Evolutionary conservation across 2,797 vertebrate species (phyloP).

Genomic region (Pangasius sanitwongsei): DNA sequence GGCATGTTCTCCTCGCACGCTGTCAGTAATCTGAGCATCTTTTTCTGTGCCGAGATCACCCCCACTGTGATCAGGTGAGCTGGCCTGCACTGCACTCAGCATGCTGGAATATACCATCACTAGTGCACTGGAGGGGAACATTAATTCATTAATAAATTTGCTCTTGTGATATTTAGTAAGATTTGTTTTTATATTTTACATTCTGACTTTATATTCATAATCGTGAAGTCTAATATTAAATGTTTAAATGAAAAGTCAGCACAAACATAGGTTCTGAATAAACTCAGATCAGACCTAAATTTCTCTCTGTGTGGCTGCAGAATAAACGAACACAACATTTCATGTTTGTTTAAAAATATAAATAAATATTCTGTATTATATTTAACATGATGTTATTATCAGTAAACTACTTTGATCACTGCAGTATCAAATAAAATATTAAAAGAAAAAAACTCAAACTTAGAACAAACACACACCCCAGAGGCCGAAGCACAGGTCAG

Average conservation of each 20-base stretch:
- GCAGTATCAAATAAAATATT: not conserved
- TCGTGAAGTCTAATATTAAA: not conserved
- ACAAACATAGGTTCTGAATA: not conserved
- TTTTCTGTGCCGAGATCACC: constrained; percentile 96
- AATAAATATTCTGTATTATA: not conserved
- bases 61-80: constrained; percentile 95
- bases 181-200: not conserved
- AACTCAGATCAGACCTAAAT: not conserved
- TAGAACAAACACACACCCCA: not conserved
- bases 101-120: not conserved
- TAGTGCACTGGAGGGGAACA: too few relatives aligned
- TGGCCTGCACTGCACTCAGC: not conserved
- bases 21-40: constrained; percentile 93
- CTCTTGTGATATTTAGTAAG: not conserved
- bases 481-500: not conserved
- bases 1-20: constrained; percentile 98
- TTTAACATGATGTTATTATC: not conserved
- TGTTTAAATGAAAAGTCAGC: not conserved
- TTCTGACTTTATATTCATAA: not conserved
- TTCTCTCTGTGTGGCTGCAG: not conserved
- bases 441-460: not conserved
- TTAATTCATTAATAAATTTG: not conserved
- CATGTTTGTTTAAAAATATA: not conserved
- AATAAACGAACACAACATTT: not conserved
- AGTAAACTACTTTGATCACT: not conserved